A percentile compares a stretch with the other conserved stretches of the same genome.
phyloP scores from a whole-genome alignment of 2,888 invertebrate genomes.

The Agrochola lychnidis region DNA sequence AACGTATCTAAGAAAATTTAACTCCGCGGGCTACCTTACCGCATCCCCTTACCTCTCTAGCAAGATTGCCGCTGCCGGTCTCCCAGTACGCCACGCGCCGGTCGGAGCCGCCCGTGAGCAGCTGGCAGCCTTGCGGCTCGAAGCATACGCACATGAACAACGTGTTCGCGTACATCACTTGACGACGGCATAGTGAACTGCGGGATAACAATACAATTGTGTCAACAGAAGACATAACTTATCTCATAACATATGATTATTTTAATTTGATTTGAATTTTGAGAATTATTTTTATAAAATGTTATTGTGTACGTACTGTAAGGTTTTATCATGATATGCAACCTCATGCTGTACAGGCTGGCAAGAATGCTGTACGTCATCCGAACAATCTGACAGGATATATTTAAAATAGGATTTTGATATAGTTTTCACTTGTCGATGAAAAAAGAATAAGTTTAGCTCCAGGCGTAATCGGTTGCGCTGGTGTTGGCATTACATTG shows the following conservation, averaged over 20 bases:
- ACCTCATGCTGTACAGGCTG: too few relatives aligned
- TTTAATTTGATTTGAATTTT: background rate
- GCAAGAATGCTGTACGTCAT: too few relatives aligned
- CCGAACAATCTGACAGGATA: too few relatives aligned
- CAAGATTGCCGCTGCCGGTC: constrained; percentile 94
- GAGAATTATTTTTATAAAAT: too few relatives aligned
- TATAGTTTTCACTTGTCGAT: too few relatives aligned
- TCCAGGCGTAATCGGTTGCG: too few relatives aligned
- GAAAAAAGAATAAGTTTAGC: too few relatives aligned
- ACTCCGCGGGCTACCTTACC: background rate
- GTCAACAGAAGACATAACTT: background rate
- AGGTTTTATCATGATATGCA: too few relatives aligned
- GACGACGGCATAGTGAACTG: constrained; percentile 93
- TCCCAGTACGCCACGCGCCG: constrained; percentile 97
- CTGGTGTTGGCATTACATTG: too few relatives aligned
- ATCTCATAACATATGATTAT: background rate
- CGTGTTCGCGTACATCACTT: constrained; percentile 96
- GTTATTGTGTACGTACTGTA: too few relatives aligned
- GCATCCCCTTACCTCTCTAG: constrained; percentile 91
- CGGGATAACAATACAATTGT: background rate
- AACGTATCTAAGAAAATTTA: too few relatives aligned
- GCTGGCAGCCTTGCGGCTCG: constrained; percentile 94
- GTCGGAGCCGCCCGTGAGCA: constrained; percentile 96
- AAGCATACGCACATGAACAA: constrained; percentile 95
- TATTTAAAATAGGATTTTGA: too few relatives aligned